Base-by-base conservation (phyloP, 2,888 invertebrate species). In the Nymphalis c-album region DNA sequence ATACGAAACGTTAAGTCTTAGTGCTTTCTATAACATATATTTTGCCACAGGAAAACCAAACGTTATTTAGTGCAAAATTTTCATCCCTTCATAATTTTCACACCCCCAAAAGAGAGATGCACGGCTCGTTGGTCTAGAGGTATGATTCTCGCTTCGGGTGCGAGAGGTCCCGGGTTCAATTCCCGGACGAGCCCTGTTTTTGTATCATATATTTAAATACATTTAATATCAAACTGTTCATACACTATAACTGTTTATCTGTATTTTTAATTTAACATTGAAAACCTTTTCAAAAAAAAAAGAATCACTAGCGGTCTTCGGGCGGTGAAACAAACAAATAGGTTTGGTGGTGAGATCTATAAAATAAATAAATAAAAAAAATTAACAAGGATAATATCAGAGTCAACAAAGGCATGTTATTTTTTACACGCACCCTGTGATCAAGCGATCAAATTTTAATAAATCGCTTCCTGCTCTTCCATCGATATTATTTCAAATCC, bases 111-210 rank as follows among this genome's bases (percentile, higher is more conserved):
- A 46, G 26, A 61, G 60, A 57, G 46, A 26, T 61, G 51, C 8
- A 68, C 73, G 92, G 91, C 92, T 92, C 92, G 91, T 93, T 93
- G 92, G 92, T 92, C 92, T 92, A 92, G 92, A 90, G 92, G 92
- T 92, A 92, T 93, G 91, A 92, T 93, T 92, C 87, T 92, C 92
- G 92, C 92, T 92, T 93, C 86, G 92, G 93, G 92, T 92, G 92
- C 90, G 92, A 92, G 91, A 91, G 92, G 92, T 92, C 92, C 91
- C 91, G 91, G 92, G 93, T 92, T 93, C 92, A 92, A 93, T 91
- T 93, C 92, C 92, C 92, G 92, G 92, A 91, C 91, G 91, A 92
- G 92, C 92, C 92, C 92, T 80, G 22, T 58, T 58, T 64, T 71
- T 57, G 57, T 62, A 17, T 46, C 46, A 47, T 16, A 20, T 13